Evolutionary conservation across 2,888 invertebrate species (phyloP), one percentile per base, ranked within the genome.

Genomic region (Leptothorax acervorum): DNA sequence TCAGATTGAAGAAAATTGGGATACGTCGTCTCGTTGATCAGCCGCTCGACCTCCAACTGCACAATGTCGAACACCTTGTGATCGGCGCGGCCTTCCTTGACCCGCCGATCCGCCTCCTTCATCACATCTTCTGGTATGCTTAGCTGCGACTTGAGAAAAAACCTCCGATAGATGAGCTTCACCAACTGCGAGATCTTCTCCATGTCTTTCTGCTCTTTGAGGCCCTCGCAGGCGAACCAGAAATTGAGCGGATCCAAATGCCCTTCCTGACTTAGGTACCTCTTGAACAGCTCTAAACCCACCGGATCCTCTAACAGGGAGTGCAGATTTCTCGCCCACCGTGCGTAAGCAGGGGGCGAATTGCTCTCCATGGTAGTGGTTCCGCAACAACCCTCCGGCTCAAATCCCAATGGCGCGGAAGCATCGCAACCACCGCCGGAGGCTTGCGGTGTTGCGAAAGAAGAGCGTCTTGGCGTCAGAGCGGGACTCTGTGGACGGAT

Each of bases 1-100:
- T 99, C 99, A 92, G 99, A 99, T 92, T 97, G 97, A 89, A 99
- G 96, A 95, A 99, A 99, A 95, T 98, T 97, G 84, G 98, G 98
- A 96, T 99, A 99, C 86, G 98, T 97, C 85, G 98, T 97, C 94
- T 97, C 97, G 88, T 97, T 97, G 94, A 99, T 98, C 85, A 97
- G 96, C 63, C 96, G 96, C 94, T 98, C 98, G 92, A 98, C 97
- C 95, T 98, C 97, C 83, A 96, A 95, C 94, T 98, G 98, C 95
- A 98, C 98, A 90, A 96, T 96, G 95, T 99, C 98, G 95, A 98
- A 99, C 92, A 99, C 97, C 92, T 96, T 97, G 92, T 97, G 96
- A 95, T 97, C 97, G 92, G 97, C 96, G 92, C 96, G 95, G 90
- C 96, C 96, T 93, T 97, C 97, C 93, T 97, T 97, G 92, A 98